A percentile compares a stretch with the other conserved stretches of the same genome.
Evolutionary conservation across 2,113 vertebrate genomes (phyloP).

Genomic region (Leucoraja erinaceus): DNA sequence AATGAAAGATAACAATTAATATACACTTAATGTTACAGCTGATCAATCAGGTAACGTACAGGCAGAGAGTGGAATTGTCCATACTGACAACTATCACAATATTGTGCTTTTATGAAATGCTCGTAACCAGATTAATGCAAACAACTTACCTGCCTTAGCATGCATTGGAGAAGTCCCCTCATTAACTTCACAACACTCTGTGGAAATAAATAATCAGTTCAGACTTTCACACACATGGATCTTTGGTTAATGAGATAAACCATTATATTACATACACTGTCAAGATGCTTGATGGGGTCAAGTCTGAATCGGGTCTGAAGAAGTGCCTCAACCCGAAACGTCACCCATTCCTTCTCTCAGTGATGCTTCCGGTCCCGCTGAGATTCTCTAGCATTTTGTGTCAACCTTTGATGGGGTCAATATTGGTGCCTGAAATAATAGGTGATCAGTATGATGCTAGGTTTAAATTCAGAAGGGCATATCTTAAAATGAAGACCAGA

Average conservation of each 20-base stretch:
- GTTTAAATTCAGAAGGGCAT: background rate
- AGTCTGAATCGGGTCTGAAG: background rate
- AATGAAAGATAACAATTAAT: background rate
- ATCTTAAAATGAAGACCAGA: background rate
- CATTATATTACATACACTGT: fast-evolving
- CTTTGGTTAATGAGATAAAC: background rate
- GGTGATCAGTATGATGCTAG: background rate
- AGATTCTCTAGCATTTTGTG: too few species aligned
- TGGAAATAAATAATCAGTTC: conserved; percentile 47
- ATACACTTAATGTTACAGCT: background rate
- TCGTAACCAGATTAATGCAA: background rate
- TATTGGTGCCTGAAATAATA: too few species aligned
- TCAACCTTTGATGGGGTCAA: too few species aligned
- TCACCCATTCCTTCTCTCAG: too few species aligned
- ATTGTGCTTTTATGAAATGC: background rate
- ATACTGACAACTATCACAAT: background rate
- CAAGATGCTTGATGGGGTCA: background rate
- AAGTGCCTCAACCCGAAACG: too few species aligned
- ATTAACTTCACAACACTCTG: conserved; percentile 98
- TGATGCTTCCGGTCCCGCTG: too few species aligned
- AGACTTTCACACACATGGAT: background rate
- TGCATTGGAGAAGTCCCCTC: conserved; percentile 91
- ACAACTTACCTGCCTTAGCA: conserved; percentile 92
- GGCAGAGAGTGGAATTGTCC: background rate
- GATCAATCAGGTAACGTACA: too few species aligned